A percentile compares a stretch with the other conserved stretches of the same genome.
phyloP scores from a whole-genome alignment of 2,888 invertebrate species.

The Hemicrepidius hirtus region DNA sequence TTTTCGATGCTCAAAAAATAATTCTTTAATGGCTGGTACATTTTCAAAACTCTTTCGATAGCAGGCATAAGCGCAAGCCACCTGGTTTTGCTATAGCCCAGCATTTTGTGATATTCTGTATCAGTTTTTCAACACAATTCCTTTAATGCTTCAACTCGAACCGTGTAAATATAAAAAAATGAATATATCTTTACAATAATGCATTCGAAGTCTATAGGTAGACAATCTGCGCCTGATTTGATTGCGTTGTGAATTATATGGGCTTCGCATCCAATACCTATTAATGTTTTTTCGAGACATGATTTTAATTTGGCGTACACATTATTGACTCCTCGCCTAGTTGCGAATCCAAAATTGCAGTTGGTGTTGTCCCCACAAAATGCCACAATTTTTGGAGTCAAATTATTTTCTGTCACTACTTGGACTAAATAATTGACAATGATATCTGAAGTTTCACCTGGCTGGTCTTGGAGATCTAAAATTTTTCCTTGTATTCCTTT shows the following conservation, averaged over 20 bases:
- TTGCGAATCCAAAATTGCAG: slow-evolving; percentile 59
- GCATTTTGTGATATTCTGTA: slow-evolving; percentile 54
- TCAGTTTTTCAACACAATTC: slow-evolving; percentile 58
- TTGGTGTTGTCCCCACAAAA: slow-evolving; percentile 58
- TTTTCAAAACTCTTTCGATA: slow-evolving; percentile 61
- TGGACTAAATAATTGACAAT: slow-evolving; percentile 57
- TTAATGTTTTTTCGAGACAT: slow-evolving; percentile 53
- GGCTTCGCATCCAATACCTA: slow-evolving; percentile 56
- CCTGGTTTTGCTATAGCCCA: slow-evolving; percentile 56
- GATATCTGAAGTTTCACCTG: slow-evolving; percentile 60
- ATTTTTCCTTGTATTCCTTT: slow-evolving; percentile 57
- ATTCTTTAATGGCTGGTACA: slow-evolving; percentile 62
- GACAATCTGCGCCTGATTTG: slow-evolving; percentile 59
- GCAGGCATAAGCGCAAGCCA: slow-evolving; percentile 60
- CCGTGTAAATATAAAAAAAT: slow-evolving; percentile 60
- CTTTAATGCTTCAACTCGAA: slow-evolving; percentile 58
- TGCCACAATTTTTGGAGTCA: slow-evolving; percentile 57
- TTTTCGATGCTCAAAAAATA: slow-evolving; percentile 63
- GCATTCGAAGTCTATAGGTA: slow-evolving; percentile 59
- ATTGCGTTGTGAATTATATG: slow-evolving; percentile 60
- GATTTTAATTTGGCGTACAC: slow-evolving; percentile 58
- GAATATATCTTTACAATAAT: slow-evolving; percentile 60
- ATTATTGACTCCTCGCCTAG: slow-evolving; percentile 58
- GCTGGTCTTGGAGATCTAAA: slow-evolving; percentile 54
- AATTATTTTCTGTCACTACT: slow-evolving; percentile 62